These are phyloP conservation scores for Hypanus sabinus DNA, from an alignment of 2,113 vertebrate genomes.

Conservation along the genomic window DNA sequence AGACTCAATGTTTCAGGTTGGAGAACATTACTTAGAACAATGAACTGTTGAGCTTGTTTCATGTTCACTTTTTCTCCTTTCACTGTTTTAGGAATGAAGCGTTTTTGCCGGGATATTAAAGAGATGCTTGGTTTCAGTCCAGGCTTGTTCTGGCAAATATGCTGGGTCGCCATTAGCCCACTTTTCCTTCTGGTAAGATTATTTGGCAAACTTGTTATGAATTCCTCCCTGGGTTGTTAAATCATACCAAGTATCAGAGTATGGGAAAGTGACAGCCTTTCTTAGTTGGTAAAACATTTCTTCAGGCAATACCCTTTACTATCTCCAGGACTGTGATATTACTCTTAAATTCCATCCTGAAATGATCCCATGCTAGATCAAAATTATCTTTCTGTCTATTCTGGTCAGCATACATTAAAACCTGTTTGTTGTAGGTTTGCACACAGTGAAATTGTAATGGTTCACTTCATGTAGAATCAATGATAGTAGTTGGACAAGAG, in stretches of 20 bases:
- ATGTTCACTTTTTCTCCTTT: conserved; percentile 31
- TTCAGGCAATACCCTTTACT: no score
- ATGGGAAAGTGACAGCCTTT: background rate
- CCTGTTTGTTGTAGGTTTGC: background rate
- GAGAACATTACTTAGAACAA: background rate
- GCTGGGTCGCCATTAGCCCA: conserved; percentile 90
- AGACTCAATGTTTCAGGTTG: no score
- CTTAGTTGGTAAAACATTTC: no score
- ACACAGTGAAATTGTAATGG: background rate
- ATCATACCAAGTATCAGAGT: background rate
- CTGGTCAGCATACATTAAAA: background rate
- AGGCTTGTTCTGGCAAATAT: conserved; percentile 84
- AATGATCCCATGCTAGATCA: background rate
- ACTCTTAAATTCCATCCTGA: no score
- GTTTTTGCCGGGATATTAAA: conserved; percentile 82
- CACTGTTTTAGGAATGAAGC: conserved; percentile 68
- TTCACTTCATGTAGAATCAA: background rate
- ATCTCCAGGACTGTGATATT: no score
- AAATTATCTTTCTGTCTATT: background rate
- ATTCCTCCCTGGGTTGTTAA: background rate
- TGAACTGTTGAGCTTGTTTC: background rate
- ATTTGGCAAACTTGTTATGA: background rate
- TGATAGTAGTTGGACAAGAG: background rate
- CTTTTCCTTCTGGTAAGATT: conserved; percentile 83
- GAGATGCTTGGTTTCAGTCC: conserved; percentile 90